These are phyloP conservation scores for Dendrocopos noguchii DNA, from an alignment of 2,113 vertebrate genomes.

Conservation along the genomic window DNA sequence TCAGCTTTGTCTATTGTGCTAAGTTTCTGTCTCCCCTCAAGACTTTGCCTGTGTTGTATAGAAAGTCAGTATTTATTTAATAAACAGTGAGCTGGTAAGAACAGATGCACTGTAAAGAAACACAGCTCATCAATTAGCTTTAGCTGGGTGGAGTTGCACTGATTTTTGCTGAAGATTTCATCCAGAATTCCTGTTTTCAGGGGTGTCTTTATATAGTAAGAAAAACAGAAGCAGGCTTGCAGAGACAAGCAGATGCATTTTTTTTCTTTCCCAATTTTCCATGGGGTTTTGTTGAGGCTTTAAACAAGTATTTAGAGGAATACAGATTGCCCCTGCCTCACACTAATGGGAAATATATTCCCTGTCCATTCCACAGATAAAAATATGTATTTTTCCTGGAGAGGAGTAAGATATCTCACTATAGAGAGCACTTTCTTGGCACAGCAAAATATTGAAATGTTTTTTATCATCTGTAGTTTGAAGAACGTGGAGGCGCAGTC, in stretches of 20 bases:
- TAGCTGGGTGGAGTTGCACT: not conserved
- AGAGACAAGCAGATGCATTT: not conserved
- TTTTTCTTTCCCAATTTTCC: not conserved
- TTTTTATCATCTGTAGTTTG: constrained; percentile 6
- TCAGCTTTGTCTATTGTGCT: not conserved
- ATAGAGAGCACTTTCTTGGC: not conserved
- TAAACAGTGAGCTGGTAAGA: not conserved
- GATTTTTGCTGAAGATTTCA: not conserved
- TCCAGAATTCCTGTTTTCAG: not conserved
- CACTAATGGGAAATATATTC: not conserved
- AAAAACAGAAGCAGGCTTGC: not conserved
- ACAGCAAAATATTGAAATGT: not conserved
- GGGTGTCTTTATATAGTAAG: not conserved
- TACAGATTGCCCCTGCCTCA: not conserved
- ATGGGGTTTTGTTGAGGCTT: not conserved
- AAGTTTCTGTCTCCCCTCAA: not conserved
- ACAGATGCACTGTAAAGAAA: not conserved
- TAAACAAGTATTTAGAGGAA: not conserved
- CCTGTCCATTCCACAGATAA: not conserved
- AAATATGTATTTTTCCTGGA: not conserved
- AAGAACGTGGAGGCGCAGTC: not conserved
- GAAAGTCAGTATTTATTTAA: not conserved
- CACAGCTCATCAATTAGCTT: not conserved
- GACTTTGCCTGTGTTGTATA: not conserved
- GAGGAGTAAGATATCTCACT: not conserved